These are phyloP conservation scores for Rhinolophus sinicus DNA, from an alignment of 2,113 vertebrate genomes.

Conservation along the genomic window DNA sequence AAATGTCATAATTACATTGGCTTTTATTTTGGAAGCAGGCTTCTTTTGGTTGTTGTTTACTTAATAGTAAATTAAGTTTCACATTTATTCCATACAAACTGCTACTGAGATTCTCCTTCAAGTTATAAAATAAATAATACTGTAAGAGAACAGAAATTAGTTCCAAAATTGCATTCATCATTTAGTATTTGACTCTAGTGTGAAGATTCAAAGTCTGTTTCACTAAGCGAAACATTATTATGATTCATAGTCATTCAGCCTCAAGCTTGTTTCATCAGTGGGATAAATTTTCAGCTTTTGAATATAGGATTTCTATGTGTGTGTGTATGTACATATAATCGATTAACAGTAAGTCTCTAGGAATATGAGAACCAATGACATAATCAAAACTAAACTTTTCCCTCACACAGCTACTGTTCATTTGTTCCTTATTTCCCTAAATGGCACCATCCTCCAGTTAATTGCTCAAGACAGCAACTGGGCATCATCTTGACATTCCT, in stretches of 20 bases:
- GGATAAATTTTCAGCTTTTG: slow-evolving; percentile 18
- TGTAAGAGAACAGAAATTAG: background rate
- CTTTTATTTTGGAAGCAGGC: slow-evolving; percentile 20
- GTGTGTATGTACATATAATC: background rate
- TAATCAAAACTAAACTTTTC: background rate
- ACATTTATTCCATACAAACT: background rate
- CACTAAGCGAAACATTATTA: slow-evolving; percentile 31
- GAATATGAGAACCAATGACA: background rate
- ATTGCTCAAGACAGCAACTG: background rate
- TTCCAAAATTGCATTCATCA: background rate
- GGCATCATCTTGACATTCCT: background rate
- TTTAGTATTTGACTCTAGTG: background rate
- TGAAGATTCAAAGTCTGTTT: slow-evolving; percentile 11
- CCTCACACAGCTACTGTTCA: background rate
- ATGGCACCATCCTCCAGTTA: background rate
- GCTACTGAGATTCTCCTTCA: background rate
- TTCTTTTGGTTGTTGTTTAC: background rate
- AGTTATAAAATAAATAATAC: slow-evolving; percentile 15
- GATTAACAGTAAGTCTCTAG: background rate
- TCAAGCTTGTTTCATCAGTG: background rate
- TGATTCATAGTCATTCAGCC: background rate
- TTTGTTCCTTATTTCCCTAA: background rate
- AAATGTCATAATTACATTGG: slow-evolving; percentile 2
- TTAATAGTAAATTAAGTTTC: background rate
- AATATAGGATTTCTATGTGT: background rate